Evolutionary conservation across 2,113 vertebrate genomes (phyloP).

Genomic region (Balaeniceps rex): DNA sequence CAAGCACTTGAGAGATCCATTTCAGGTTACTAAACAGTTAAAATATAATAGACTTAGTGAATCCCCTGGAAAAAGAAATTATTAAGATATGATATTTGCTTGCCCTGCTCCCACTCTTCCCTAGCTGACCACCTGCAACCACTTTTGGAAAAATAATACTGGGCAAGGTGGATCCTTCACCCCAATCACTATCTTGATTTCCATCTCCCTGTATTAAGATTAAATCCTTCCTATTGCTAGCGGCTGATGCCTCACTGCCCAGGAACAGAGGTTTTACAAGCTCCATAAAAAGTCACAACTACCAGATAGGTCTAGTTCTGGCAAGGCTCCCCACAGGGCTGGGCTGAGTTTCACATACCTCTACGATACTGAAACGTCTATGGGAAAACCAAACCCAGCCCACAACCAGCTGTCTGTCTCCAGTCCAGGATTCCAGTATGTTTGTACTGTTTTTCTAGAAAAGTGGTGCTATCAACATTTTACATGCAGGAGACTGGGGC

Average conservation of each 20-base stretch:
- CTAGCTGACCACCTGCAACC: background rate
- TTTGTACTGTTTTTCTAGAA: background rate
- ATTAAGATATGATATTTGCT: background rate
- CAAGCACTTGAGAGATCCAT: background rate
- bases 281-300: slow-evolving; percentile 21
- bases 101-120: background rate
- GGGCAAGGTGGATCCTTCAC: background rate
- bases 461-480: background rate
- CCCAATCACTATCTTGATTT: background rate
- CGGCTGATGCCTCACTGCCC: background rate
- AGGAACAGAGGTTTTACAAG: background rate
- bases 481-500: background rate
- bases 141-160: background rate
- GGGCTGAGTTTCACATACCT: slow-evolving; percentile 2
- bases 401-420: background rate
- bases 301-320: background rate
- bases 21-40: background rate
- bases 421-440: background rate
- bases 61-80: background rate
- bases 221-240: background rate
- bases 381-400: background rate
- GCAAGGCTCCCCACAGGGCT: background rate
- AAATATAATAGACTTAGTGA: background rate
- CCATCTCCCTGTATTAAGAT: background rate
- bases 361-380: background rate